phyloP scores from a whole-genome alignment of 2,113 vertebrate species.

The Xiphophorus couchianus region DNA sequence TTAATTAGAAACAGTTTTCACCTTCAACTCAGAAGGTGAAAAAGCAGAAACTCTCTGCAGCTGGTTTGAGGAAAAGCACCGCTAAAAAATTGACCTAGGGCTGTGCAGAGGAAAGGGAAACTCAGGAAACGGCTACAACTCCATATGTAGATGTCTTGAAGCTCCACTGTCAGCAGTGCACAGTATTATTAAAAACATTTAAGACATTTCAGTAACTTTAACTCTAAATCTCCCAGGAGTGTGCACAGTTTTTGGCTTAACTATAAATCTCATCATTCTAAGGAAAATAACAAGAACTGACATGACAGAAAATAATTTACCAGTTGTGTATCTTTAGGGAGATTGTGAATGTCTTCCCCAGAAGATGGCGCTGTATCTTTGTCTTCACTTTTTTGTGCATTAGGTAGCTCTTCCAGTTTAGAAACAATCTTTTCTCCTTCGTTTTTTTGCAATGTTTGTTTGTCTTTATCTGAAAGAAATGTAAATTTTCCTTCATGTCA shows the following conservation, averaged over 20 bases:
- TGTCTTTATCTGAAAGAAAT: conserved; percentile 44
- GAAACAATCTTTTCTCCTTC: conserved; percentile 36
- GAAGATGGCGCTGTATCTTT: conserved; percentile 51
- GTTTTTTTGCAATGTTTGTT: conserved; percentile 32
- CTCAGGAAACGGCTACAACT: no score
- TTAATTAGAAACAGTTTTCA: no score
- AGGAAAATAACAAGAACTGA: background rate
- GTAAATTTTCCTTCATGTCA: background rate
- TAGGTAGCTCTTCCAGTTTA: conserved; percentile 50
- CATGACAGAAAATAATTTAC: conserved; percentile 44
- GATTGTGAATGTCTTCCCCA: conserved; percentile 61
- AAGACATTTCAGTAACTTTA: background rate
- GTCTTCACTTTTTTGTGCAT: conserved; percentile 37
- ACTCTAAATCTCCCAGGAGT: background rate
- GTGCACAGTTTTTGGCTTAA: no score
- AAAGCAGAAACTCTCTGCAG: background rate
- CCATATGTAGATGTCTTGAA: no score
- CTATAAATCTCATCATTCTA: background rate
- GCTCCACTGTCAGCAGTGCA: no score
- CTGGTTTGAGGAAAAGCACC: background rate
- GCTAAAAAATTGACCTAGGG: no score
- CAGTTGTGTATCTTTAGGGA: conserved; percentile 48
- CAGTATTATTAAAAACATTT: no score
- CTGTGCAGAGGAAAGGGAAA: no score
- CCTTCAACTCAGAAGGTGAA: background rate